phyloP scores from a whole-genome alignment of 2,113 vertebrate genomes.

The Pollachius pollachius region DNA sequence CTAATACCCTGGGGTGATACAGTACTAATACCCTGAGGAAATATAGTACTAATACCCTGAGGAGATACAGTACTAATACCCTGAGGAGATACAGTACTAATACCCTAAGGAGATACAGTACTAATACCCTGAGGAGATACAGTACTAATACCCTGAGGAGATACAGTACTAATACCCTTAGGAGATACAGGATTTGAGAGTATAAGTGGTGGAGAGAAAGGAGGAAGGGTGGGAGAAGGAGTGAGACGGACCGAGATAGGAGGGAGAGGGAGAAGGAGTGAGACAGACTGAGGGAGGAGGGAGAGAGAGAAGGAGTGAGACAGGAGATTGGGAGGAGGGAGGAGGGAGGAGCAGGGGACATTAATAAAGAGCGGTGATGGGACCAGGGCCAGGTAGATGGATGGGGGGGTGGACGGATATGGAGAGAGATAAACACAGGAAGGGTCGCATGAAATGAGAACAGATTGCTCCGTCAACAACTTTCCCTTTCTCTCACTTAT shows the following conservation, averaged over 20 bases:
- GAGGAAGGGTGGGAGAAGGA: not conserved
- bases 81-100: too few relatives aligned
- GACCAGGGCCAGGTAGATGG: not conserved
- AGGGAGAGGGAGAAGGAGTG: not conserved
- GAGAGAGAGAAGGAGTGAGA: not conserved
- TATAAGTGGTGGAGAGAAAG: not conserved
- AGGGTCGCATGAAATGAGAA: constrained; percentile 18
- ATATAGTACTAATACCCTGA: too few relatives aligned
- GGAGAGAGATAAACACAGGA: not conserved
- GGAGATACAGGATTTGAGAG: too few relatives aligned
- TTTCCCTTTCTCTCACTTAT: not conserved
- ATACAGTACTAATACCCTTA: too few relatives aligned
- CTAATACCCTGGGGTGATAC: too few relatives aligned
- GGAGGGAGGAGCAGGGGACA: too few relatives aligned
- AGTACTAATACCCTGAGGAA: too few relatives aligned
- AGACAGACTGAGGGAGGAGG: not conserved
- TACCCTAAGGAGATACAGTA: too few relatives aligned
- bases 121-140: too few relatives aligned
- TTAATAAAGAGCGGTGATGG: not conserved
- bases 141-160: too few relatives aligned
- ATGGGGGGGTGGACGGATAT: not conserved
- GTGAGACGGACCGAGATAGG: not conserved
- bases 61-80: too few relatives aligned
- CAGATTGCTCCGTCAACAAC: constrained; percentile 32
- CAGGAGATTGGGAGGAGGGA: not conserved